Percentiles rank a stretch among this genome's conserved stretches.
These are phyloP conservation scores for Elgaria multicarinata DNA, from an alignment of 2,113 vertebrate species.

Conservation along the genomic window DNA sequence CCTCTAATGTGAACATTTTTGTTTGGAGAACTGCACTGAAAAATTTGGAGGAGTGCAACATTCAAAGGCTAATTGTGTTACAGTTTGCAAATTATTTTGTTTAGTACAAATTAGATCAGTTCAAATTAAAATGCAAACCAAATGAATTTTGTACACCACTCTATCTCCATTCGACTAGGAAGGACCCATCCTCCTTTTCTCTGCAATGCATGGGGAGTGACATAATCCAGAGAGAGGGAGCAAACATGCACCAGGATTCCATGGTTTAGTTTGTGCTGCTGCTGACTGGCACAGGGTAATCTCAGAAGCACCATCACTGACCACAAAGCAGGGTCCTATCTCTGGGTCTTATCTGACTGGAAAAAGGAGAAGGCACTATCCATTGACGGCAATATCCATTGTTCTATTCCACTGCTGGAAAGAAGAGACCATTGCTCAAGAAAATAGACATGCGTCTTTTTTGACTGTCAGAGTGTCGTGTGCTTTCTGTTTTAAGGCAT, in stretches of 20 bases:
- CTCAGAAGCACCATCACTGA: background rate
- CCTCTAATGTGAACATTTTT: too few relatives aligned
- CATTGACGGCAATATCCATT: background rate
- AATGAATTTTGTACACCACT: too few relatives aligned
- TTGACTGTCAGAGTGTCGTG: background rate
- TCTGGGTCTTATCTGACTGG: background rate
- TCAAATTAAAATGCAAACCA: too few relatives aligned
- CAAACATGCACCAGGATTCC: background rate
- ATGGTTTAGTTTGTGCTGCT: background rate
- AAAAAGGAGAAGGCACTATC: background rate
- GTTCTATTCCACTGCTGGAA: background rate
- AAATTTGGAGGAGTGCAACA: too few relatives aligned
- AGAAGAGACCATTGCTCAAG: background rate
- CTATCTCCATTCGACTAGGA: too few relatives aligned
- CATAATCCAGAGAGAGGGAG: background rate
- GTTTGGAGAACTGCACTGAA: too few relatives aligned
- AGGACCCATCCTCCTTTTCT: background rate
- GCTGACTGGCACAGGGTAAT: background rate
- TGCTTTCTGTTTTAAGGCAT: background rate
- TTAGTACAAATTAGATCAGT: too few relatives aligned
- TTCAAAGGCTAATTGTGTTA: too few relatives aligned
- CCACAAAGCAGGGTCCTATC: background rate
- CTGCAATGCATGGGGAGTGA: background rate
- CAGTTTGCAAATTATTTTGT: too few relatives aligned
- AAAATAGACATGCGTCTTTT: background rate